Evolutionary conservation across 1,140 invertebrate genomes (phyloP).

Genomic region (Melitaea cinxia): DNA sequence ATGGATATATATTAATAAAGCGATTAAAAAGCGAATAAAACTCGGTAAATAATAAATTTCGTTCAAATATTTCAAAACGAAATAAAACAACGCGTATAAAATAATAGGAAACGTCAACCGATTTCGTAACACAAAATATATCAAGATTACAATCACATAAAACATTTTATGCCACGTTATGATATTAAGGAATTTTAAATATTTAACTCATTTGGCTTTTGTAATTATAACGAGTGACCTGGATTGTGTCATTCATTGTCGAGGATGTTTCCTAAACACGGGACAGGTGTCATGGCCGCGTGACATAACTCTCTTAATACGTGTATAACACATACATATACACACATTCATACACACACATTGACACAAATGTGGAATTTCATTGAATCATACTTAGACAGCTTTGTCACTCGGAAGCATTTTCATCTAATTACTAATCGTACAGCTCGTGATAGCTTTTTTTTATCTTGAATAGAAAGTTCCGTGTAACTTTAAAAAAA

Average conservation of each 20-base stretch:
- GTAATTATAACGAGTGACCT: slow-evolving; percentile 2
- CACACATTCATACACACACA: no score
- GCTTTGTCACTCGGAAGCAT: slow-evolving; percentile 12
- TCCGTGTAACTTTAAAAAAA: no score
- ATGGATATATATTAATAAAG: neutral
- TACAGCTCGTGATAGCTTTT: neutral
- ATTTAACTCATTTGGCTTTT: neutral
- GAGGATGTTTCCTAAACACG: slow-evolving; percentile 7
- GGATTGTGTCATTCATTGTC: neutral
- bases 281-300: neutral
- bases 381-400: slow-evolving; percentile 17
- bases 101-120: neutral
- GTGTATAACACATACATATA: no score
- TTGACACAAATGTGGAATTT: slow-evolving; percentile 7
- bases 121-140: neutral
- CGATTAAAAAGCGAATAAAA: neutral
- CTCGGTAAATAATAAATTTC: neutral
- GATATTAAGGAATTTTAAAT: slow-evolving; percentile 1
- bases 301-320: neutral
- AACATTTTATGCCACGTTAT: neutral
- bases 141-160: neutral
- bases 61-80: neutral
- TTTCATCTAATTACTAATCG: neutral
- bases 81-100: neutral
- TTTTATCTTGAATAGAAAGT: neutral